phyloP scores from a whole-genome alignment of 2,797 vertebrate genomes.

The Clarias pachynema region DNA sequence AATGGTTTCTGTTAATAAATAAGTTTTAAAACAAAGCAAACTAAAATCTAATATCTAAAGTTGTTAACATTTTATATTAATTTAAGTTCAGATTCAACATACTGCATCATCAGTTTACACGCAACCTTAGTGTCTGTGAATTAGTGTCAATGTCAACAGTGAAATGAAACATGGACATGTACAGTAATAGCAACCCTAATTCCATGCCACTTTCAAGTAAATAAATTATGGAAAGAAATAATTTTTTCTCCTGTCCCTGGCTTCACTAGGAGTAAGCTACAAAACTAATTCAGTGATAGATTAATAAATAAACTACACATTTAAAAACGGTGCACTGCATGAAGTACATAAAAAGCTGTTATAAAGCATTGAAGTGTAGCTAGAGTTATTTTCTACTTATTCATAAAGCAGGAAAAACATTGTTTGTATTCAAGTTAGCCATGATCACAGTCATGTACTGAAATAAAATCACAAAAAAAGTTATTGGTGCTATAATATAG shows the following conservation, averaged over 20 bases:
- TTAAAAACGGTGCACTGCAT: constrained; percentile 16
- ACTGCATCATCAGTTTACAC: neutral
- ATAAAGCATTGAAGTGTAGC: constrained; percentile 16
- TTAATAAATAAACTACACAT: constrained; percentile 29
- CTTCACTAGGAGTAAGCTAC: constrained; percentile 30
- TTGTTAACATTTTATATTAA: neutral
- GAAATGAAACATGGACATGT: neutral
- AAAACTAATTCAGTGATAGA: constrained; percentile 41
- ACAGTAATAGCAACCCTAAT: neutral
- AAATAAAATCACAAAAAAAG: neutral
- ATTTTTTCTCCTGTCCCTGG: constrained; percentile 41
- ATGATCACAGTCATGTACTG: neutral
- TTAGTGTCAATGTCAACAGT: neutral
- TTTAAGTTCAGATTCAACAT: neutral
- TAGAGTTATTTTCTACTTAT: neutral
- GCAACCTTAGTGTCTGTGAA: neutral
- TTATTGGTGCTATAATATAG: neutral
- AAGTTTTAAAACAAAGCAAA: neutral
- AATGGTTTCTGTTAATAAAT: neutral
- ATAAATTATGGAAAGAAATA: constrained; percentile 7
- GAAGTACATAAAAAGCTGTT: constrained; percentile 14
- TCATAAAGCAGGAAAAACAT: constrained; percentile 21
- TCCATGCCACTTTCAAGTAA: constrained; percentile 7
- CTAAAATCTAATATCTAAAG: neutral
- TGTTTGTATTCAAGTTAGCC: constrained; percentile 5